phyloP scores from a whole-genome alignment of 2,113 vertebrate species.

The Thamnophis sirtalis region DNA sequence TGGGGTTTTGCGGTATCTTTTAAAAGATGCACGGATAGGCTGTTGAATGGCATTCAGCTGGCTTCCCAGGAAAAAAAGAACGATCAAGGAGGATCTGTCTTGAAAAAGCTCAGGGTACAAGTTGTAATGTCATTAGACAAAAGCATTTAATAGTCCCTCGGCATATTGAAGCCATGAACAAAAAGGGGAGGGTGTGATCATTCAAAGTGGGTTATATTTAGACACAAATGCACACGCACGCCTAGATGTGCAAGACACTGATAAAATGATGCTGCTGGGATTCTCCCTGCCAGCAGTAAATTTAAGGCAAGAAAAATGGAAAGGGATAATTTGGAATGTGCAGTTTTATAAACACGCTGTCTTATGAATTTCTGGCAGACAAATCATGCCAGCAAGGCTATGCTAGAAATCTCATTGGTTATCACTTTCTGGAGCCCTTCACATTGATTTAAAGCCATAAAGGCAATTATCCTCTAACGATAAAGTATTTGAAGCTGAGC shows the following conservation, averaged over 20 bases:
- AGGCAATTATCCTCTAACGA: slow-evolving; percentile 1
- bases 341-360: not conserved
- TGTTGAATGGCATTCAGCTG: not conserved
- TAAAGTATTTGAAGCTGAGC: not conserved
- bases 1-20: not conserved
- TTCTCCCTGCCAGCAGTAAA: not conserved
- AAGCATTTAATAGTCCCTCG: slow-evolving; percentile 18
- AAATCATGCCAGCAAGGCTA: not conserved
- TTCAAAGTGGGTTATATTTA: not conserved
- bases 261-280: not conserved
- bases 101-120: slow-evolving; percentile 5
- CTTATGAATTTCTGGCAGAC: not conserved
- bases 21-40: not conserved
- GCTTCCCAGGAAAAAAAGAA: not conserved
- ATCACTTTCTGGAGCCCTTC: not conserved
- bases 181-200: not conserved
- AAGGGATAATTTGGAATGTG: not conserved
- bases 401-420: not conserved
- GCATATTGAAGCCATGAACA: not conserved
- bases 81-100: slow-evolving; percentile 1
- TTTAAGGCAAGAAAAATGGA: not conserved
- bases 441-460: not conserved
- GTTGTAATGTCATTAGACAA: slow-evolving; percentile 16
- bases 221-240: not conserved
- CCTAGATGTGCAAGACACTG: not conserved